phyloP scores from a whole-genome alignment of 2,888 invertebrate genomes.

The Neoaliturus tenellus region DNA sequence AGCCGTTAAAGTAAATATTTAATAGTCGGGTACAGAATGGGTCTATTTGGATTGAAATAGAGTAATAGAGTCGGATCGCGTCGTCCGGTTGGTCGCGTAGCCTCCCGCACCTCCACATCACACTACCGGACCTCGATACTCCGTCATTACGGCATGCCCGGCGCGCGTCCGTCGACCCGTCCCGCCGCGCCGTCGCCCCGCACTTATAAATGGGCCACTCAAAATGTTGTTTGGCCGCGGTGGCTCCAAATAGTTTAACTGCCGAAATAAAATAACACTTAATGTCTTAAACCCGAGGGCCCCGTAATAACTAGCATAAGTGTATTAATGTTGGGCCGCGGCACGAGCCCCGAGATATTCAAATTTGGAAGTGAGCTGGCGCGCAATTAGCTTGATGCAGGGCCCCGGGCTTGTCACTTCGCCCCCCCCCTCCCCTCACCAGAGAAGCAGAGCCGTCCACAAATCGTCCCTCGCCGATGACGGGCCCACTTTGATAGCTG shows the following conservation, averaged over 20 bases:
- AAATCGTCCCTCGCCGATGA: too few relatives aligned
- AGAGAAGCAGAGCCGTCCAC: too few relatives aligned
- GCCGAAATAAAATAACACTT: slow-evolving; percentile 53
- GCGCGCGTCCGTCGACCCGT: slow-evolving; percentile 6
- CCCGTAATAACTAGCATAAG: slow-evolving; percentile 18
- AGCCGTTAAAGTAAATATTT: too few relatives aligned
- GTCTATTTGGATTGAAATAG: too few relatives aligned
- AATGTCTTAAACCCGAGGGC: slow-evolving; percentile 48
- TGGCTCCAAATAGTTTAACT: slow-evolving; percentile 45
- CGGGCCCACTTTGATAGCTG: too few relatives aligned
- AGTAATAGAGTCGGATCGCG: too few relatives aligned
- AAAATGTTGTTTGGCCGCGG: slow-evolving; percentile 23
- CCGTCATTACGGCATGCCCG: neutral
- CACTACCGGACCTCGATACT: neutral
- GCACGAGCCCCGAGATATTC: slow-evolving; percentile 51
- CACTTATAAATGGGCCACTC: slow-evolving; percentile 27
- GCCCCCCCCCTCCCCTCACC: neutral
- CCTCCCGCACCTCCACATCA: neutral
- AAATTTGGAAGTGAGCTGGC: slow-evolving; percentile 39
- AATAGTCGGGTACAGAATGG: too few relatives aligned
- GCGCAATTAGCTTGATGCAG: too few relatives aligned
- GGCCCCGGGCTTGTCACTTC: slow-evolving; percentile 31
- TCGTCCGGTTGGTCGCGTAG: too few relatives aligned
- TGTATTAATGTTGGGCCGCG: slow-evolving; percentile 12
- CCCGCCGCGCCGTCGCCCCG: neutral